Conservation (phyloP, 2,888 invertebrate species). For the Pseudeuparius sepicola region DNA sequence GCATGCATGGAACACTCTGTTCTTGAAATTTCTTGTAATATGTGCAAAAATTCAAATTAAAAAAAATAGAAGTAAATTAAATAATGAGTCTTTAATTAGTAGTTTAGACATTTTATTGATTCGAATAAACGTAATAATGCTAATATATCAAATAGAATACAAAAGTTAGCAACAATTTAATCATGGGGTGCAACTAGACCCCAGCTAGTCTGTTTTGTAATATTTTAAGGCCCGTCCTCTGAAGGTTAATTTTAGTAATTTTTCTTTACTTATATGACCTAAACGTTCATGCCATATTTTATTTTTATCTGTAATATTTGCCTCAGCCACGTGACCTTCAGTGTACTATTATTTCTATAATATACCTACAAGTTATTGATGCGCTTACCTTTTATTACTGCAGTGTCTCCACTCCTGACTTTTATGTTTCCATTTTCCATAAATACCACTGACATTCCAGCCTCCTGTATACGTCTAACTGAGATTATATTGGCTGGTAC, state of each 20-base stretch:
- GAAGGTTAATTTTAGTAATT: slow-evolving; percentile 9
- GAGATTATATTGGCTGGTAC: slow-evolving; percentile 27
- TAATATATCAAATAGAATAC: too few relatives aligned
- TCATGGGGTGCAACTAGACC: too few relatives aligned
- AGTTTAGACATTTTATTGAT: too few relatives aligned
- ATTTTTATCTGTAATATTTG: slow-evolving; percentile 14
- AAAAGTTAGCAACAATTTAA: too few relatives aligned
- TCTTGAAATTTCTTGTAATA: too few relatives aligned
- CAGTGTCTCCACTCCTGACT: slow-evolving; percentile 13
- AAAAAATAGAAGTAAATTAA: too few relatives aligned
- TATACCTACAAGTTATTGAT: slow-evolving; percentile 12
- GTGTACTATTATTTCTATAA: slow-evolving; percentile 9
- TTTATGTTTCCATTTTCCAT: slow-evolving; percentile 12
- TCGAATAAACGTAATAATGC: too few relatives aligned
- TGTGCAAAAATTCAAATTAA: too few relatives aligned
- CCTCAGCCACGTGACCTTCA: slow-evolving; percentile 13
- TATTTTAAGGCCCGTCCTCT: too few relatives aligned
- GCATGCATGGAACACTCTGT: too few relatives aligned
- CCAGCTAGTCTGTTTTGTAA: too few relatives aligned
- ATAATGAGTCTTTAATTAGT: too few relatives aligned
- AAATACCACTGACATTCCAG: slow-evolving; percentile 18
- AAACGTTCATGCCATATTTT: slow-evolving; percentile 16
- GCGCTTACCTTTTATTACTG: slow-evolving; percentile 15
- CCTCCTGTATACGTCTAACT: slow-evolving; percentile 16
- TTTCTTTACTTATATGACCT: slow-evolving; percentile 15